These are phyloP conservation scores for Alitta virens DNA, from an alignment of 2,888 invertebrate species.

Conservation along the genomic window DNA sequence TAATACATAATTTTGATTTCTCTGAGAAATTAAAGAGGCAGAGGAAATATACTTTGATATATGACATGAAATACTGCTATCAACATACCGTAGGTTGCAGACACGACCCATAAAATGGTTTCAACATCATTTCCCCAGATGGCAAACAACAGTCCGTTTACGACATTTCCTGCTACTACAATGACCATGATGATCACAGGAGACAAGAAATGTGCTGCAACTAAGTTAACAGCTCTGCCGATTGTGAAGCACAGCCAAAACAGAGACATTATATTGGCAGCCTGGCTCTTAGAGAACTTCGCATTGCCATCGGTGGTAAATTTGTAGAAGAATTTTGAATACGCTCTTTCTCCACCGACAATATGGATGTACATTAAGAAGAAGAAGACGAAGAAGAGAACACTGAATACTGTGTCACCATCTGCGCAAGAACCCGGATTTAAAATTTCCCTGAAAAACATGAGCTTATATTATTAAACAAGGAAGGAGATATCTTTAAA, in stretches of 20 bases:
- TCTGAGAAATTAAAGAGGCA: too few species aligned
- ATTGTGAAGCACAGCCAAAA: constrained; percentile 16
- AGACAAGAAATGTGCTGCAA: neutral
- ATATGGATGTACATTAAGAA: constrained; percentile 11
- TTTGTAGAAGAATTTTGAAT: constrained; percentile 12
- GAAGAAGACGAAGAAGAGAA: constrained; percentile 3
- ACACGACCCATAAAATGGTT: constrained; percentile 2
- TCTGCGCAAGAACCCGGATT: constrained; percentile 10
- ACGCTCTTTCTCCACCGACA: constrained; percentile 19
- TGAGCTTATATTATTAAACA: too few species aligned
- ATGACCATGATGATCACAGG: neutral
- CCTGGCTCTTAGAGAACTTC: neutral
- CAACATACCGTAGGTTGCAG: constrained; percentile 4
- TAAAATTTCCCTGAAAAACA: neutral
- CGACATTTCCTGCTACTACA: neutral
- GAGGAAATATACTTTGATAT: too few species aligned
- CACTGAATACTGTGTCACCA: constrained; percentile 7
- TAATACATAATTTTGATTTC: too few species aligned
- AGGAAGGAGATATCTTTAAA: too few species aligned
- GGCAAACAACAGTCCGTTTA: neutral
- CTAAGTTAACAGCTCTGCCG: constrained; percentile 2
- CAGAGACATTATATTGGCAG: constrained; percentile 1
- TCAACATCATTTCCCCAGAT: neutral
- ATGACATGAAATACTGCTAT: too few species aligned
- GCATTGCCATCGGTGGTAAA: neutral